phyloP scores from a whole-genome alignment of 2,797 vertebrate species.

The Aulostomus chinensis region DNA sequence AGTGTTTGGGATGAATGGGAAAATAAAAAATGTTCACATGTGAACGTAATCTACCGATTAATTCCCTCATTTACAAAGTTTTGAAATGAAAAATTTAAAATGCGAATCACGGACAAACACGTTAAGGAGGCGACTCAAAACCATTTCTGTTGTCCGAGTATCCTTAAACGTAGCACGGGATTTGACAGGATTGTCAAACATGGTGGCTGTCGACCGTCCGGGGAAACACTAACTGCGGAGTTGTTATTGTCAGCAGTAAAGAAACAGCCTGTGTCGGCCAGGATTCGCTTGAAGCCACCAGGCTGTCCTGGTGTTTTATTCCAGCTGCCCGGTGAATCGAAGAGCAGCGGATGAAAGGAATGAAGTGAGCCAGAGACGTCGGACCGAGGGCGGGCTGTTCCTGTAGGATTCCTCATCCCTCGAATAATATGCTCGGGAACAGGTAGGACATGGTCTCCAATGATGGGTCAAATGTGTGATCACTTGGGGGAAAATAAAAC shows the following conservation, averaged over 20 bases:
- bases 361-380: background rate
- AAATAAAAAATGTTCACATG: no score
- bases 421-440: conserved; percentile 30
- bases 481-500: no score
- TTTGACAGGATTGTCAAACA: conserved; percentile 70
- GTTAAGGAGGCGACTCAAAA: background rate
- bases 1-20: no score
- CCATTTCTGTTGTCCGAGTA: conserved; percentile 14
- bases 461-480: no score
- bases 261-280: background rate
- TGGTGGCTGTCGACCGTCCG: conserved; percentile 76
- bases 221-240: no score
- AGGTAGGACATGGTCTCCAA: conserved; percentile 60
- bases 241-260: conserved; percentile 21
- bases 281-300: background rate
- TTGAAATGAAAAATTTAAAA: no score
- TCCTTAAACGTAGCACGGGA: conserved; percentile 40
- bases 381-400: background rate
- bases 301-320: background rate
- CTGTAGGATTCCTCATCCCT: conserved; percentile 8
- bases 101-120: no score
- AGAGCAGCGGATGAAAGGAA: background rate
- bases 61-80: no score
- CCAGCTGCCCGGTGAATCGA: background rate
- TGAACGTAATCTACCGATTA: no score